Evolutionary conservation across 2,797 vertebrate genomes (phyloP), one percentile per base, ranked within the genome.

Genomic region (Malacoctenus gilli): DNA sequence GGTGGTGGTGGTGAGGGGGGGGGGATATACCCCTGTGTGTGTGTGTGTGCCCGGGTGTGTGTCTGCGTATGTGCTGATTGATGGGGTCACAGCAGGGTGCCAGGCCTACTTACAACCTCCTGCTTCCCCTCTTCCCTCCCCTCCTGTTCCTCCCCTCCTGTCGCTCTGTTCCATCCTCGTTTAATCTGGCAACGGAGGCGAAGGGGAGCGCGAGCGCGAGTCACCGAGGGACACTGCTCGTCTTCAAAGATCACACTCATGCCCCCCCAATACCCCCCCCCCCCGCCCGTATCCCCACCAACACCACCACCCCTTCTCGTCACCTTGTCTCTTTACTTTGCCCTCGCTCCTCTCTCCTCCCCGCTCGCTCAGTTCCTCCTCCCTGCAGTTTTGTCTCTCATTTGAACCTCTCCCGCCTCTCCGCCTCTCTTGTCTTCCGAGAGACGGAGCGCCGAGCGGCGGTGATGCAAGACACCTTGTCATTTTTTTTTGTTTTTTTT

Each of bases 71-170:
- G 68, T 71, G 72, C 52, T 86, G 83, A 87, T 87, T 87, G 86
- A 88, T 89, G 75, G 83, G 83, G 81, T 85, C 83, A 79, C 87
- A 87, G 86, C 85, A 79, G 83, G 87, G 84, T 66, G 84, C 79
- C 72, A 63, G 83, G 75, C 85, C 86, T 85, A 73, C 75, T 85
- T 82, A 62, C 81, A 72, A 38, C 70, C 59, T 68, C 59, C 62
- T 58, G 21, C 43, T 46, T 49, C 66, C n/a, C 72, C 56, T 59
- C 38, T 49, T 51, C 72, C 75, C 60, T 74, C 55, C n/a, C 25
- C 56, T 72, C 68, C 64, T 14, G 44, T 63, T 60, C 67, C 59
- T 67, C 66, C 62, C 68, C 68, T 56, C 66, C 73, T 62, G 34
- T 72, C 49, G 14, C 74, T 79, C 70, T 48, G 71, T 65, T 78